Evolutionary conservation across 2,113 vertebrate genomes (phyloP), one percentile per base, ranked within the genome.

Genomic region (Sula dactylatra): DNA sequence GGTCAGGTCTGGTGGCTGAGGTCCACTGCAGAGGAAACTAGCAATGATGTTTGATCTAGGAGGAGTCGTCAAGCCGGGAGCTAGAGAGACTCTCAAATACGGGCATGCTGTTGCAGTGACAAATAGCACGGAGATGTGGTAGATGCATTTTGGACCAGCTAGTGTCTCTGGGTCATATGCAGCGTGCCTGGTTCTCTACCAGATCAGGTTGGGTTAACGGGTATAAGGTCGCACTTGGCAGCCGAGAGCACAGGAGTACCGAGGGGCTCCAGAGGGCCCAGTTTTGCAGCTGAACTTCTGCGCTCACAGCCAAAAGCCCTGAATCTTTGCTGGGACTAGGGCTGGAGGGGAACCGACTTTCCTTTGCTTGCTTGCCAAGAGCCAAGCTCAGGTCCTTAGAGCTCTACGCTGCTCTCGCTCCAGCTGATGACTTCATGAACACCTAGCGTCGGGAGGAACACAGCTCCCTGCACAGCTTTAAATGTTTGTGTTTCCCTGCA

Each of bases 341-440:
- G 32, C 82, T 86, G 92, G 67, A 90, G 58, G 61, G 56, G 64
- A 93, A 82, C 42, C 0, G 4, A 8, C 36, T 93, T 93, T 31
- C 84, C 72, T 97, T 95, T 89, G 38, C 69, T 89, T 52, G 45
- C 80, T 88, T 97, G 96, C 96, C 96, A 97, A 95, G 61, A 93
- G 81, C 83, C 80, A 91, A 62, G 88, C 65, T 85, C 66, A 93
- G 78, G 81, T 94, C 91, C 81, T 73, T 56, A 61, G 95, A 93
- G 80, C 61, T 93, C 87, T 77, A 8, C 66, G 62, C 72, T 24
- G 59, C 64, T 94, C 86, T 72, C 4, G 15, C 70, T 97, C 91
- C 95, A 97, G 81, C 86, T 66, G 94, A 83, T 94, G 94, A 97
- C 86, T 92, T 96, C 93, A 97, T n/a, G 78, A 96, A 97, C 97